These are phyloP conservation scores for Hippopotamyrus pictus DNA, from an alignment of 2,797 vertebrate species.

Conservation along the genomic window DNA sequence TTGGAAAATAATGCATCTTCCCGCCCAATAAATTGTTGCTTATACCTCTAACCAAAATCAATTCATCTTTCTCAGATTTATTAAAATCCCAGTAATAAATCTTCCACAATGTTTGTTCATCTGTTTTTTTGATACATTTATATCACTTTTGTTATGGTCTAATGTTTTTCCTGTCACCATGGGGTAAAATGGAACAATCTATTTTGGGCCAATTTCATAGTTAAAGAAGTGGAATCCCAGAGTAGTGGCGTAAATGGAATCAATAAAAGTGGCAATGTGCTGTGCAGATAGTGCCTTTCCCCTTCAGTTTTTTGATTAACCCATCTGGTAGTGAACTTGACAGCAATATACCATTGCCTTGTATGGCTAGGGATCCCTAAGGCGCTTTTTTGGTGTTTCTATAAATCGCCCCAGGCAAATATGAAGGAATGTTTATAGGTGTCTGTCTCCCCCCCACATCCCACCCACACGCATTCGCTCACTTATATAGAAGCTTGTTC, in stretches of 20 bases:
- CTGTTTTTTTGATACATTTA: constrained; percentile 98
- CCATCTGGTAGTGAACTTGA: constrained; percentile 61
- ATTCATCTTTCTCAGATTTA: constrained; percentile 97
- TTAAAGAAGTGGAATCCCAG: constrained; percentile 86
- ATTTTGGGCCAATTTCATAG: constrained; percentile 95
- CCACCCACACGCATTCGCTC: not conserved
- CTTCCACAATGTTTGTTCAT: constrained; percentile 99
- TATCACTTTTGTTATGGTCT: constrained; percentile 96
- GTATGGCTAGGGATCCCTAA: constrained; percentile 42
- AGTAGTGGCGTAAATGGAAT: constrained; percentile 65
- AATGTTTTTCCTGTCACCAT: constrained; percentile 89
- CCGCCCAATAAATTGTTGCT: constrained; percentile 98
- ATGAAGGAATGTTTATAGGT: constrained; percentile 36
- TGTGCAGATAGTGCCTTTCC: constrained; percentile 70
- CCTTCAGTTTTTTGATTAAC: constrained; percentile 71
- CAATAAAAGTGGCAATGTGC: constrained; percentile 69
- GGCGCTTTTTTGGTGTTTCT: constrained; percentile 50
- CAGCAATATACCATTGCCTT: constrained; percentile 54
- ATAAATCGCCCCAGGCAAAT: constrained; percentile 44
- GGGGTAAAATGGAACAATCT: constrained; percentile 96
- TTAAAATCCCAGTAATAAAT: constrained; percentile 96
- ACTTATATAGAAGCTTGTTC: not conserved
- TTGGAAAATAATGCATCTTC: constrained; percentile 99
- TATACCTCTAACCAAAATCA: constrained; percentile 99
- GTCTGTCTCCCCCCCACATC: constrained; percentile 22